A percentile compares a stretch with the other conserved stretches of the same genome.
These are phyloP conservation scores for Clivina fossor DNA, from an alignment of 2,888 invertebrate species.

Conservation along the genomic window DNA sequence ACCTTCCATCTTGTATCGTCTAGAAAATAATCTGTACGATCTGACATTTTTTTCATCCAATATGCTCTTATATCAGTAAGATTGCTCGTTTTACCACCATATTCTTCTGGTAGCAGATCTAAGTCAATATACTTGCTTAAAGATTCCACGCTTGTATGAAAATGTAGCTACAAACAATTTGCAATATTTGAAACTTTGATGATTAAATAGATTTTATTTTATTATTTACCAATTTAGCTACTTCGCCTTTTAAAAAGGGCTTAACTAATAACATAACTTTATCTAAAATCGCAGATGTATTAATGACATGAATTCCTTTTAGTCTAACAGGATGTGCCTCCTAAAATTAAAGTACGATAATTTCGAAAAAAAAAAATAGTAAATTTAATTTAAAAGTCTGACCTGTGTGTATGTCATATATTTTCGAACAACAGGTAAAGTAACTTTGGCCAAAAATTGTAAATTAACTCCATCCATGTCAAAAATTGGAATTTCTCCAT, in stretches of 20 bases:
- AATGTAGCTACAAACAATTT: conserved; percentile 60
- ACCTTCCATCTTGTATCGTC: conserved; percentile 63
- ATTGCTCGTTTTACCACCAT: conserved; percentile 67
- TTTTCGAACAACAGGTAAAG: conserved; percentile 63
- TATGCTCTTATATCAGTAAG: conserved; percentile 61
- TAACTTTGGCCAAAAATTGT: conserved; percentile 65
- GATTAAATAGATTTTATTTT: conserved; percentile 27
- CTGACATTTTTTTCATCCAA: conserved; percentile 63
- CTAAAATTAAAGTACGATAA: conserved; percentile 48
- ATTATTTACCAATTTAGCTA: conserved; percentile 66
- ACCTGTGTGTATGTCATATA: conserved; percentile 74
- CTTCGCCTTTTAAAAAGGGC: conserved; percentile 68
- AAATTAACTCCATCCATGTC: conserved; percentile 67
- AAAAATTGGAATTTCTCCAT: conserved; percentile 72
- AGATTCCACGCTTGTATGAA: conserved; percentile 68
- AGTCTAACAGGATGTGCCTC: conserved; percentile 70
- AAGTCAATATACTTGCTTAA: conserved; percentile 64
- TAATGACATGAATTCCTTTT: conserved; percentile 67
- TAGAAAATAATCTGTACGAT: conserved; percentile 58
- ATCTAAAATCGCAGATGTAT: conserved; percentile 66
- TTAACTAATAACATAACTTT: conserved; percentile 63
- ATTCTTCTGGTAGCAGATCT: conserved; percentile 67
- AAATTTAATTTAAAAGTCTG: conserved; percentile 25
- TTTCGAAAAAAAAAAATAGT: too few relatives aligned
- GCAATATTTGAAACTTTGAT: not conserved